phyloP scores from a whole-genome alignment of 2,888 invertebrate species.

The Hanleya hanleyi region DNA sequence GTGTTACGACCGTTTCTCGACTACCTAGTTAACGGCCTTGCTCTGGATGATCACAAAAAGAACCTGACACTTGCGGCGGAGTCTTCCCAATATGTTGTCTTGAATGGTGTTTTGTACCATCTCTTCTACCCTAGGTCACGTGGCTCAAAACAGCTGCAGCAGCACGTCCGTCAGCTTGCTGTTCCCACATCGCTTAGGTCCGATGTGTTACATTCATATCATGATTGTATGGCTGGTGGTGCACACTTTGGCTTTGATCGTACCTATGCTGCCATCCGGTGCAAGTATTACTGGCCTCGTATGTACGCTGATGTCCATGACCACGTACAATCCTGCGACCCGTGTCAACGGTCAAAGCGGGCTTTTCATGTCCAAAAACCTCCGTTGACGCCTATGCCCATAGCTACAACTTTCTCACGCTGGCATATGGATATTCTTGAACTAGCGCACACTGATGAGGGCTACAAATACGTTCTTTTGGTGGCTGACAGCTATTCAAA shows the following conservation, averaged over 20 bases:
- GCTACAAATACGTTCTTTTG: not conserved
- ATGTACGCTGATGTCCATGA: slow-evolving; percentile 2
- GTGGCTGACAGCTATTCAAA: not conserved
- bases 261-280: not conserved
- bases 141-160: not conserved
- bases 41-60: no score
- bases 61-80: no score
- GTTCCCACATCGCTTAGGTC: not conserved
- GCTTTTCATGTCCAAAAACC: not conserved
- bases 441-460: not conserved
- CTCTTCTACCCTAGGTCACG: not conserved
- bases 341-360: slow-evolving; percentile 7
- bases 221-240: not conserved
- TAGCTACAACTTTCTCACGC: not conserved
- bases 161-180: not conserved
- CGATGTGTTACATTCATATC: not conserved
- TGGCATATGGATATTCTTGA: not conserved
- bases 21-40: no score
- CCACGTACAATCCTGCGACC: slow-evolving; percentile 8
- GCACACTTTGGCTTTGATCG: no score
- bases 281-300: slow-evolving; percentile 4
- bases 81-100: no score
- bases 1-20: no score
- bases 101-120: not conserved
- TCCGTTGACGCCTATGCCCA: not conserved